These are phyloP conservation scores for Tortricodes alternella DNA, from an alignment of 2,888 invertebrate species.

Conservation along the genomic window DNA sequence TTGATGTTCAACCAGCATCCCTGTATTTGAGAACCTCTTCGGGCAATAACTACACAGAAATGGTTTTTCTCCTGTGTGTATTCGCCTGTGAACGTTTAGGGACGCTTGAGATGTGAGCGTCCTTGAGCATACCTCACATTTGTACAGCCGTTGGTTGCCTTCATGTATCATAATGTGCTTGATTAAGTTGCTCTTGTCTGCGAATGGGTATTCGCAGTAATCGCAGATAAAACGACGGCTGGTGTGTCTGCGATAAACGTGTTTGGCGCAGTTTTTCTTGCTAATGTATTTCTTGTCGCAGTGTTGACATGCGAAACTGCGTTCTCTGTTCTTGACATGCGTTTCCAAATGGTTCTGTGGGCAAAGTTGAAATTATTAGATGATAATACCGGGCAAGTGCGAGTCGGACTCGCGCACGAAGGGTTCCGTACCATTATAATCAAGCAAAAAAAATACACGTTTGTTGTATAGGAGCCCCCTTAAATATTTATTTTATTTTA, in stretches of 20 bases:
- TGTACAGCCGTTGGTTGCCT: constrained; percentile 56
- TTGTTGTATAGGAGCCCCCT: no score
- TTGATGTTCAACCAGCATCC: constrained; percentile 62
- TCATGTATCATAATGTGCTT: constrained; percentile 69
- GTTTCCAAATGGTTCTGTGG: constrained; percentile 57
- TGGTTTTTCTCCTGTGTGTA: constrained; percentile 70
- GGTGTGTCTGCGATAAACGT: constrained; percentile 58
- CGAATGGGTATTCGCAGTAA: constrained; percentile 65
- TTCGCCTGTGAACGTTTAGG: constrained; percentile 64
- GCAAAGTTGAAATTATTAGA: background rate
- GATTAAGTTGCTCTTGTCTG: constrained; percentile 64
- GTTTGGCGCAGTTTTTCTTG: constrained; percentile 55
- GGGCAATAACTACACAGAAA: constrained; percentile 60
- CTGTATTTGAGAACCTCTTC: constrained; percentile 65
- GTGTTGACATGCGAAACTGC: constrained; percentile 62
- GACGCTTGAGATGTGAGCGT: constrained; percentile 47
- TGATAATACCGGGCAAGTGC: background rate
- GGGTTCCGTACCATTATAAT: no score
- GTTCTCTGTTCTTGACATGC: constrained; percentile 65
- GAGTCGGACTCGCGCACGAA: no score
- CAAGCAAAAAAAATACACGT: no score
- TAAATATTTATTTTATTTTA: no score
- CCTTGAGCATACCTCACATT: constrained; percentile 64
- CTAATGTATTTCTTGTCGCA: constrained; percentile 73
- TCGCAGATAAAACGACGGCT: constrained; percentile 65